These are phyloP conservation scores for Cyanistes caeruleus DNA, from an alignment of 2,113 vertebrate species.

Conservation along the genomic window DNA sequence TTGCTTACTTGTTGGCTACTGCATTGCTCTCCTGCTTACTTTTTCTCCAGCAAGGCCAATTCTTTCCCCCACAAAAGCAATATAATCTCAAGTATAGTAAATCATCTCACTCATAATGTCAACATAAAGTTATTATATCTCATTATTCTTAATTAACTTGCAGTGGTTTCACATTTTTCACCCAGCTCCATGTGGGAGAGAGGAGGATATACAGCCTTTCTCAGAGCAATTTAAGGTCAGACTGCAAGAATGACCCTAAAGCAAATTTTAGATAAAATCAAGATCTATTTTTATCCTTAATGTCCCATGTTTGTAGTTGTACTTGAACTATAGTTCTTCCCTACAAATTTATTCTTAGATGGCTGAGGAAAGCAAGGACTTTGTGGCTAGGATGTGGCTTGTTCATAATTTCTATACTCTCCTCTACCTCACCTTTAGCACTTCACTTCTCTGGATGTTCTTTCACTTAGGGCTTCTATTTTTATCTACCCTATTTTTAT, in stretches of 20 bases:
- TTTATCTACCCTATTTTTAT: background rate
- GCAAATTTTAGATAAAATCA: background rate
- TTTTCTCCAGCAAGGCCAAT: constrained; percentile 25
- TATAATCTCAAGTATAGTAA: constrained; percentile 8
- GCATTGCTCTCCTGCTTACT: constrained; percentile 30
- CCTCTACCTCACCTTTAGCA: background rate
- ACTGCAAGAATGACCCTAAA: background rate
- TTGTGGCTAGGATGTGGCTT: background rate
- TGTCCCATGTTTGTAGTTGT: background rate
- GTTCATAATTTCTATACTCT: background rate
- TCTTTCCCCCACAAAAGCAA: background rate
- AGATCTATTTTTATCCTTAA: background rate
- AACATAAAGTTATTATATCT: background rate
- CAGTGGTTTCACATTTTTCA: background rate
- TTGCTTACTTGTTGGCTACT: constrained; percentile 31
- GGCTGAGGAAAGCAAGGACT: background rate
- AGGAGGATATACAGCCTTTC: background rate
- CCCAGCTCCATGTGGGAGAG: background rate
- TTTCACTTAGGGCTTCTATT: background rate
- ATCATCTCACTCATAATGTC: constrained; percentile 38
- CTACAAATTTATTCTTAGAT: background rate
- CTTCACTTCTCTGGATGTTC: background rate
- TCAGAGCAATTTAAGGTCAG: background rate
- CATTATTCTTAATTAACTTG: background rate
- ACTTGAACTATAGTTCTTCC: background rate